Percentiles rank a stretch among this genome's conserved stretches.
These are phyloP conservation scores for Rhimphoctona megacephalus DNA, from an alignment of 2,888 invertebrate species.

Conservation along the genomic window DNA sequence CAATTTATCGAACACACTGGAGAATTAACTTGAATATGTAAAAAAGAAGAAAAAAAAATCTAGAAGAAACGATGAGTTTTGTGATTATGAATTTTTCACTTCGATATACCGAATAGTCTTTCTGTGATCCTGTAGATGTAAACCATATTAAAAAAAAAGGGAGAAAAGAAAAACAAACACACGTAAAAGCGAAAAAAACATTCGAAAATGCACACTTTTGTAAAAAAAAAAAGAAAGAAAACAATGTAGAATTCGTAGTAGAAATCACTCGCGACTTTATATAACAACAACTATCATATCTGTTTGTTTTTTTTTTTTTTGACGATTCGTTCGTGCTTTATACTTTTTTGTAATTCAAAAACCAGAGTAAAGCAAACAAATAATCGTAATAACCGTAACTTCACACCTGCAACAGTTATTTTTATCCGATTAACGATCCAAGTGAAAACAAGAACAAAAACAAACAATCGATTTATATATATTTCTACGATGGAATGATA, in stretches of 20 bases:
- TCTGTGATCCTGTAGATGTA: conserved; percentile 81
- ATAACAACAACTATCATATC: conserved; percentile 63
- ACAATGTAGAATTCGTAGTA: conserved; percentile 50
- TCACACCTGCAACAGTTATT: conserved; percentile 51
- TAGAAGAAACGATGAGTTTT: conserved; percentile 48
- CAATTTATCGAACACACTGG: conserved; percentile 55
- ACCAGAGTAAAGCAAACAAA: conserved; percentile 7
- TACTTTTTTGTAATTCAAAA: conserved; percentile 35
- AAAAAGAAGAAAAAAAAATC: neutral
- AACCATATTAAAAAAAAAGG: conserved; percentile 55
- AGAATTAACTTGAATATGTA: conserved; percentile 39
- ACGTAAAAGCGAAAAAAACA: conserved; percentile 26
- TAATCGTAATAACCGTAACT: conserved; percentile 9
- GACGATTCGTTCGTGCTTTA: conserved; percentile 60
- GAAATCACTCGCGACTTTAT: conserved; percentile 40
- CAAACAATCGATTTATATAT: conserved; percentile 58
- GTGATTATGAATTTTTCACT: conserved; percentile 70
- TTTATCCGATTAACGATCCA: conserved; percentile 51
- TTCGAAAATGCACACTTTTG: conserved; percentile 69
- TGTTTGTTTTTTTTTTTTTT: conserved; percentile 28
- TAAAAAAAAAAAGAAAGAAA: conserved; percentile 60
- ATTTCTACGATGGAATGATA: conserved; percentile 57
- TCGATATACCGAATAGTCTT: conserved; percentile 74
- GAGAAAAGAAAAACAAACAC: conserved; percentile 6
- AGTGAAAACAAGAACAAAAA: conserved; percentile 28